phyloP scores from a whole-genome alignment of 92 coral and sea anemone species.

The Porites divaricata region DNA sequence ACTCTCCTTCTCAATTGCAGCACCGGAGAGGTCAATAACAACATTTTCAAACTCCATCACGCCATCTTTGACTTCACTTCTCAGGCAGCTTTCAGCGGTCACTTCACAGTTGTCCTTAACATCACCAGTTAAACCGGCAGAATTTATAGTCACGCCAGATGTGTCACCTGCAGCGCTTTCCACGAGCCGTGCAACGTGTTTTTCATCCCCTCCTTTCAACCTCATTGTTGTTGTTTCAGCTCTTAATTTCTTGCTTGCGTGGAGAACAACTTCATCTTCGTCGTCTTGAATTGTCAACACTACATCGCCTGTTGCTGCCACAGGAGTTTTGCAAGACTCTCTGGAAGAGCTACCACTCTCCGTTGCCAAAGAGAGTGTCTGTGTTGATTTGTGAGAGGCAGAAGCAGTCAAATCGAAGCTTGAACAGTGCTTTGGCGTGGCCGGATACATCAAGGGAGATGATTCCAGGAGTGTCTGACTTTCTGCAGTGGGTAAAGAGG shows the following conservation, averaged over 20 bases:
- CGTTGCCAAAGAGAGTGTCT: not conserved
- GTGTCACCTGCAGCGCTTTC: not conserved
- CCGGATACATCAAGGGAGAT: not conserved
- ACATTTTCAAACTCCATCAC: not conserved
- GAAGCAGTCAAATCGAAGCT: not conserved
- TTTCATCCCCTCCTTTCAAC: not conserved
- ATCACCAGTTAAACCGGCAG: not conserved
- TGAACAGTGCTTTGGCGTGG: not conserved
- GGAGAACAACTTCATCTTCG: not conserved
- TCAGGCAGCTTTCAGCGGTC: not conserved
- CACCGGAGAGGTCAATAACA: not conserved
- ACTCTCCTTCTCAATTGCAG: not conserved
- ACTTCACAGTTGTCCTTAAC: not conserved
- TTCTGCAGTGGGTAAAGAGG: not conserved
- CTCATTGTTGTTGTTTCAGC: not conserved
- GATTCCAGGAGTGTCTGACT: not conserved
- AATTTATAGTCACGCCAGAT: too few relatives aligned
- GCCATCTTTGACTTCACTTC: not conserved
- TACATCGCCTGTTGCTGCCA: not conserved
- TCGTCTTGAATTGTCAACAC: not conserved
- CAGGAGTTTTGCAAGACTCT: slow-evolving; percentile 13
- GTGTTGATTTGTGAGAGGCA: not conserved
- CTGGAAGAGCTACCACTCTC: not conserved
- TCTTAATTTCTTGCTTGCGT: not conserved
- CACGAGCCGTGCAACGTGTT: not conserved